A percentile compares a stretch with the other conserved stretches of the same genome.
Conservation (phyloP, 2,113 vertebrate genomes). For the Psilopogon haemacephalus region DNA sequence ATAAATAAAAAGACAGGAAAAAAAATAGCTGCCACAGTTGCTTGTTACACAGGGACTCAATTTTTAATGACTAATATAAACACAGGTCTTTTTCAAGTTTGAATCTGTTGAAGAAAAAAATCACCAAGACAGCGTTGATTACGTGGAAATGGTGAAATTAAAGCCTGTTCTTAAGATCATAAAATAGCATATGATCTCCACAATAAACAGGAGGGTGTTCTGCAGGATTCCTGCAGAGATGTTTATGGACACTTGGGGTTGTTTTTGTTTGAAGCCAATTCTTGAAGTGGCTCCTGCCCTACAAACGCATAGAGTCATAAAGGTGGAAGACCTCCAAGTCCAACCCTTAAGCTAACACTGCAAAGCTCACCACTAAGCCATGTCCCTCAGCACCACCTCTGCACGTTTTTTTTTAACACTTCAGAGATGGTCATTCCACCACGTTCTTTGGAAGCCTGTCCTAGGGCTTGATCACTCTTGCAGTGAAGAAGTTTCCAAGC, state of each 20-base stretch:
- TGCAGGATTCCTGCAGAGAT: not conserved
- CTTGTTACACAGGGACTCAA: not conserved
- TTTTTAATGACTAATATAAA: not conserved
- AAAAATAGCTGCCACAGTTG: not conserved
- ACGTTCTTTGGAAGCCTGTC: too few species aligned
- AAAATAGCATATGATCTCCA: not conserved
- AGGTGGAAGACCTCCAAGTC: too few species aligned
- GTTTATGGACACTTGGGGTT: not conserved
- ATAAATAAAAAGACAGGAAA: slow-evolving; percentile 16
- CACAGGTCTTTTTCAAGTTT: not conserved
- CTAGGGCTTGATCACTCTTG: too few species aligned
- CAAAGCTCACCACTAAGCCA: too few species aligned
- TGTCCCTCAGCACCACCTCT: too few species aligned
- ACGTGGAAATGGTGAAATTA: not conserved
- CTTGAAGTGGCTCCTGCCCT: not conserved
- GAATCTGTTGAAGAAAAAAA: not conserved
- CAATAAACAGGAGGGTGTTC: not conserved
- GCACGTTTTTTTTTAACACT: too few species aligned
- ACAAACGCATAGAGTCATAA: not conserved
- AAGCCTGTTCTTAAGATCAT: not conserved
- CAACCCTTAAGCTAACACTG: too few species aligned
- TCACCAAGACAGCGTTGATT: not conserved
- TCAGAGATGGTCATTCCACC: too few species aligned
- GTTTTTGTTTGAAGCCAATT: not conserved
- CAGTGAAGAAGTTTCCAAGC: too few species aligned